phyloP scores from a whole-genome alignment of 2,113 vertebrate genomes.

The Scolopax mira region DNA sequence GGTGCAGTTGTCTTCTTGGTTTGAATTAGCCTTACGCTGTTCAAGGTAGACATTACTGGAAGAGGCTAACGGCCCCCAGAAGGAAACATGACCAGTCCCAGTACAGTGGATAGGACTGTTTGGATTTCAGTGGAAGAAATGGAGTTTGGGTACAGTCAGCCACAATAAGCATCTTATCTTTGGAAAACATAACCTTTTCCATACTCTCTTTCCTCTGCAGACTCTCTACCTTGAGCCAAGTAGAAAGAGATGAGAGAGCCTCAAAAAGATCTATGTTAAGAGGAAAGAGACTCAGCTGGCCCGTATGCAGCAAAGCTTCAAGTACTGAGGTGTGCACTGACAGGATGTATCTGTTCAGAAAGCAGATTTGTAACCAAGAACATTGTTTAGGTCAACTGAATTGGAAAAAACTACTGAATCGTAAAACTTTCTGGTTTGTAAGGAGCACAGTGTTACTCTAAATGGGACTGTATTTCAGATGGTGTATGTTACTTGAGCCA shows the following conservation, averaged over 20 bases:
- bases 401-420: background rate
- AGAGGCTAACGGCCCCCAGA: background rate
- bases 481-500: background rate
- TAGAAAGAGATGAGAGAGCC: background rate
- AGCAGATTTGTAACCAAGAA: background rate
- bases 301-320: background rate
- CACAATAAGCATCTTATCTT: background rate
- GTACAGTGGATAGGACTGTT: background rate
- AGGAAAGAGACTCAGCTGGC: background rate
- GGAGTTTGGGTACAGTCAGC: background rate
- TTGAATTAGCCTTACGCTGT: background rate
- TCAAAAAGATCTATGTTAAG: background rate
- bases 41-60: constrained; percentile 9
- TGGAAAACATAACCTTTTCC: background rate
- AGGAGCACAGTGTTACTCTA: background rate
- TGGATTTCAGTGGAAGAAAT: background rate
- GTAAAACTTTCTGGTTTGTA: background rate
- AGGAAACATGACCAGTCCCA: constrained; percentile 31
- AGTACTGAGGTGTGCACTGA: background rate
- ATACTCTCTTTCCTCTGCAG: background rate
- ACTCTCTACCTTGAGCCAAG: background rate
- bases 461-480: background rate
- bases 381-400: background rate
- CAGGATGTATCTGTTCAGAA: background rate
- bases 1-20: constrained; percentile 47